Base-by-base conservation (phyloP, 2,888 invertebrate species). In the Heliconius aoede region DNA sequence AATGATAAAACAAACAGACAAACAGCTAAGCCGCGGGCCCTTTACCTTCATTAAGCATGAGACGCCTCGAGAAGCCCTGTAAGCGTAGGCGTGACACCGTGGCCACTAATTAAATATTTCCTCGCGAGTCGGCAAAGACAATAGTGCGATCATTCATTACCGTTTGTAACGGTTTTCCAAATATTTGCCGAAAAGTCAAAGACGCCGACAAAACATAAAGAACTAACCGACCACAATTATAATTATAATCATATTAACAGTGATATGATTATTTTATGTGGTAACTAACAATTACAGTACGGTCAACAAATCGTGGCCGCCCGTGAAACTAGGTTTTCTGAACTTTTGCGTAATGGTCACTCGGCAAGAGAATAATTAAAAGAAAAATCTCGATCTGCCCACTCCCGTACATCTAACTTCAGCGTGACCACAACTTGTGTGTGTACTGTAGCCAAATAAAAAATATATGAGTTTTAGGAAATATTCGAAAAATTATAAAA, bases 31-130 rank as follows among this genome's bases (percentile, higher is more conserved):
- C 89, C 87, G 89, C 90, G 87, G 91, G 89, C 89, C 81, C 88
- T 90, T 89, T 89, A 86, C 84, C 86, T 83, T 86, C 88, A 85
- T 86, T 86, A 85, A 85, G 83, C 85, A 86, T 85, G 84, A 86
- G 82, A 82, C 86, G 86, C 85, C 83, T 82, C 80, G 84, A 86
- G 82, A 82, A 86, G 86, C 85, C 83, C 82, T 80, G 85, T 85
- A 84, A 86, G 84, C 82, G 88, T 86, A 92, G 93, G 93, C 92
- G 93, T 89, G 90, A 93, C 91, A 90, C 86, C 89, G 87, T 82
- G 85, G 88, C 87, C 90, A 89, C 92, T 94, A 92, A 94, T 94
- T 93, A 94, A 93, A 94, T 93, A 93, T 93, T 93, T 93, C 92
- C 92, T 79, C 74, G 71, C 72, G 73, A 76, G 79, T 76, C 81